Percentiles rank a stretch among this genome's conserved stretches.
Evolutionary conservation across 2,797 vertebrate genomes (phyloP).

Genomic region (Epinephelus coioides): DNA sequence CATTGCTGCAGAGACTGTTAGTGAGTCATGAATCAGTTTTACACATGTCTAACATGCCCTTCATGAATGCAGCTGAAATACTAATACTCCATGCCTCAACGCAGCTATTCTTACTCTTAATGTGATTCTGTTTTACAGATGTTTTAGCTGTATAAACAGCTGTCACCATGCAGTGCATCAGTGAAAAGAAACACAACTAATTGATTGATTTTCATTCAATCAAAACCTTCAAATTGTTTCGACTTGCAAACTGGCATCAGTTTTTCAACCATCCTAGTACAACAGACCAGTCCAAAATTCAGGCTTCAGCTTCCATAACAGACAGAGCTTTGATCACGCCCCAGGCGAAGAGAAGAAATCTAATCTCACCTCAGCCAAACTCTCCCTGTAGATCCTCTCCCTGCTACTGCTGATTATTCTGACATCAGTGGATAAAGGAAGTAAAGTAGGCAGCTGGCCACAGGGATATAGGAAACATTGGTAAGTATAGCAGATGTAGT

Average conservation of each 20-base stretch:
- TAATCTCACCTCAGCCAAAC: slow-evolving; percentile 47
- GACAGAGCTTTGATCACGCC: slow-evolving; percentile 28
- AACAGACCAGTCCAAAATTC: background rate
- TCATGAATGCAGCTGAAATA: slow-evolving; percentile 14
- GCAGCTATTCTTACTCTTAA: background rate
- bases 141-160: background rate
- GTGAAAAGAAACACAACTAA: background rate
- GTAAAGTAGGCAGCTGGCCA: slow-evolving; percentile 40
- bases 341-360: slow-evolving; percentile 26
- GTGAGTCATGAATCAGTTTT: slow-evolving; percentile 36
- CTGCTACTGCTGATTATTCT: slow-evolving; percentile 48
- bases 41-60: slow-evolving; percentile 19
- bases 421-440: slow-evolving; percentile 37
- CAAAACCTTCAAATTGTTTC: background rate
- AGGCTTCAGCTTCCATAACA: slow-evolving; percentile 37
- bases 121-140: background rate
- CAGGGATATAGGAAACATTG: slow-evolving; percentile 27
- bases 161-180: background rate
- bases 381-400: slow-evolving; percentile 36
- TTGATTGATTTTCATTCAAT: background rate
- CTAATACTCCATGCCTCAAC: background rate
- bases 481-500: slow-evolving; percentile 29
- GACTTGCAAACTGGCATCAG: slow-evolving; percentile 10
- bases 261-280: slow-evolving; percentile 20
- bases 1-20: slow-evolving; percentile 45